Evolutionary conservation across 1,140 invertebrate species (phyloP).

Genomic region (Araneus ventricosus): DNA sequence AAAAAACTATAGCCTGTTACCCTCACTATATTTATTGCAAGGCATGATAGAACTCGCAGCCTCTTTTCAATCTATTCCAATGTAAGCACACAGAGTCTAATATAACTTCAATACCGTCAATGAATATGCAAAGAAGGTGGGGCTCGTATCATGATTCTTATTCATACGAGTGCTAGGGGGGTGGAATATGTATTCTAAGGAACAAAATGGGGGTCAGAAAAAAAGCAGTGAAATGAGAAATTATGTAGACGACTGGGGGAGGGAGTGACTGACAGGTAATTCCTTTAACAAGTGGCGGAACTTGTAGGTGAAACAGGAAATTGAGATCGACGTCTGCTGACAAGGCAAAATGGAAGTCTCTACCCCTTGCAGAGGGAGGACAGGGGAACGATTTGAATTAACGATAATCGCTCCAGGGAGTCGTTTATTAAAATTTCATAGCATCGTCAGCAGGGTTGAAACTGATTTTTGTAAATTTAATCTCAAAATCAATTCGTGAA

Average conservation of each 20-base stretch:
- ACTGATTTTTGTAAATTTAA: background rate
- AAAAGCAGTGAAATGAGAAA: background rate
- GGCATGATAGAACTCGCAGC: no score
- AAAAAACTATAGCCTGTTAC: no score
- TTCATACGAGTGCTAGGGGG: no score
- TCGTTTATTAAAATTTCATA: slow-evolving; percentile 7
- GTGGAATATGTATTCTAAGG: no score
- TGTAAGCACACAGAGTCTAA: no score
- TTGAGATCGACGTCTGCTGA: background rate
- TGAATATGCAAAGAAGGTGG: background rate
- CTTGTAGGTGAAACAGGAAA: slow-evolving; percentile 15
- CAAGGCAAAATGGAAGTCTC: background rate
- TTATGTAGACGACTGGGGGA: background rate
- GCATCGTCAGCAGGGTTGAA: background rate
- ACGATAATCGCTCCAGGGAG: background rate
- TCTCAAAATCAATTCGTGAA: background rate
- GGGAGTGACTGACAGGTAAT: background rate
- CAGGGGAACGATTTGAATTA: background rate
- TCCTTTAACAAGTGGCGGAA: background rate
- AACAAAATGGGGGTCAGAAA: background rate
- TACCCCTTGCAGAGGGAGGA: background rate
- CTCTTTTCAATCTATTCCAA: no score
- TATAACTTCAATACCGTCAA: background rate
- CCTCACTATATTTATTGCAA: no score
- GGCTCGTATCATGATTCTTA: no score